Conservation (phyloP, 1,140 invertebrate genomes). For the Ladona fulva region DNA sequence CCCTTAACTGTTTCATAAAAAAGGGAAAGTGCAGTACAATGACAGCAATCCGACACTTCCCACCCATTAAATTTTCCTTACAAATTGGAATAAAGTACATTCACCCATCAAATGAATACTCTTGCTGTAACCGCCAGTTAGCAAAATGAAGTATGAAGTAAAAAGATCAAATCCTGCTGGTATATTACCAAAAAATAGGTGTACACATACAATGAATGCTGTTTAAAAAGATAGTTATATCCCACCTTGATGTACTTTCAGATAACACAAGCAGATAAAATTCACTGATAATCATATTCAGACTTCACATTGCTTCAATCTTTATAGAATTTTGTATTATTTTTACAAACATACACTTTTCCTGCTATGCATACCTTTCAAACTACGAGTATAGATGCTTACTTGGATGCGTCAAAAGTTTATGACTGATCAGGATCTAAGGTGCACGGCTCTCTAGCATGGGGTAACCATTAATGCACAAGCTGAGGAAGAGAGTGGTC, state of each 20-base stretch:
- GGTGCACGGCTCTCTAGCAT: not conserved
- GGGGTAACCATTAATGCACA: not conserved
- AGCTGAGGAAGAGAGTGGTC: conserved; percentile 2
- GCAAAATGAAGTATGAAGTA: not conserved
- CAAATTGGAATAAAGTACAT: no score
- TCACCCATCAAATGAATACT: not conserved
- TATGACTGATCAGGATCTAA: not conserved
- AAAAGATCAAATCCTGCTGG: no score
- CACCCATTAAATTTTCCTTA: no score
- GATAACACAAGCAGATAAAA: not conserved
- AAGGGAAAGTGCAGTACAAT: not conserved
- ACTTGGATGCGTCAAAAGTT: not conserved
- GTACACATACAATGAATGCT: not conserved
- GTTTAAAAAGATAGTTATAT: no score
- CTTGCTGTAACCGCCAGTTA: not conserved
- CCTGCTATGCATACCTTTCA: not conserved
- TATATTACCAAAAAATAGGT: not conserved
- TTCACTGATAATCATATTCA: not conserved
- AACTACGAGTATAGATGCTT: not conserved
- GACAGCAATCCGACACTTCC: not conserved
- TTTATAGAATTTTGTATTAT: conserved; percentile 5
- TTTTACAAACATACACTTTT: conserved; percentile 7
- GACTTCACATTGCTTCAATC: not conserved
- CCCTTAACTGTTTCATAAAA: not conserved
- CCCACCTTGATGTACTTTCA: not conserved